Evolutionary conservation across 2,113 vertebrate genomes (phyloP).

Genomic region (Grammomys dolichurus): DNA sequence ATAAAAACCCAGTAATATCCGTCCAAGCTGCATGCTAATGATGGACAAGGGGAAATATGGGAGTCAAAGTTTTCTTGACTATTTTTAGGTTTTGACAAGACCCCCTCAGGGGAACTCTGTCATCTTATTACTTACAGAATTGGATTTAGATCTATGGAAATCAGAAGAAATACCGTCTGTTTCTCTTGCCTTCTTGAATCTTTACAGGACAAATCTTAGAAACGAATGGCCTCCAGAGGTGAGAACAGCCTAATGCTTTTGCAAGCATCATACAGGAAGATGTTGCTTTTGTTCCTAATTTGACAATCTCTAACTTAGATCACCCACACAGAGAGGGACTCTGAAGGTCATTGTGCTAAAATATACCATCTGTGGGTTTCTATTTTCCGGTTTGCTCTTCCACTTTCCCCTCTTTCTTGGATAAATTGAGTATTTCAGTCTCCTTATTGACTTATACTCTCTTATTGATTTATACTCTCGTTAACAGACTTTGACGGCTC

Average conservation of each 20-base stretch:
- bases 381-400: not conserved
- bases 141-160: conserved; percentile 64
- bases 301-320: not conserved
- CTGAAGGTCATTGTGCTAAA: conserved; percentile 9
- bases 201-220: not conserved
- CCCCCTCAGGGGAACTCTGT: conserved; percentile 79
- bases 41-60: conserved; percentile 80
- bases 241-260: not conserved
- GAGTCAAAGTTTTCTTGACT: conserved; percentile 82
- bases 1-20: conserved; percentile 83
- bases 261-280: not conserved
- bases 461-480: not conserved
- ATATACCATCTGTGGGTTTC: not conserved
- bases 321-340: conserved; percentile 5
- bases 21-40: conserved; percentile 83
- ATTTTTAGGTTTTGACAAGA: conserved; percentile 84
- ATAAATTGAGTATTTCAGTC: not conserved
- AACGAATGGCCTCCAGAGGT: not conserved
- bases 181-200: conserved; percentile 28
- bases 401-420: not conserved
- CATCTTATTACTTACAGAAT: conserved; percentile 78
- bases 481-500: not conserved
- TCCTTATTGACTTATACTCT: not conserved
- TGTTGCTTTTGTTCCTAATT: not conserved
- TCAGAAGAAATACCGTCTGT: conserved; percentile 71